Evolutionary conservation across 1,140 invertebrate genomes (phyloP).

Genomic region (Scaptomyza graminum): DNA sequence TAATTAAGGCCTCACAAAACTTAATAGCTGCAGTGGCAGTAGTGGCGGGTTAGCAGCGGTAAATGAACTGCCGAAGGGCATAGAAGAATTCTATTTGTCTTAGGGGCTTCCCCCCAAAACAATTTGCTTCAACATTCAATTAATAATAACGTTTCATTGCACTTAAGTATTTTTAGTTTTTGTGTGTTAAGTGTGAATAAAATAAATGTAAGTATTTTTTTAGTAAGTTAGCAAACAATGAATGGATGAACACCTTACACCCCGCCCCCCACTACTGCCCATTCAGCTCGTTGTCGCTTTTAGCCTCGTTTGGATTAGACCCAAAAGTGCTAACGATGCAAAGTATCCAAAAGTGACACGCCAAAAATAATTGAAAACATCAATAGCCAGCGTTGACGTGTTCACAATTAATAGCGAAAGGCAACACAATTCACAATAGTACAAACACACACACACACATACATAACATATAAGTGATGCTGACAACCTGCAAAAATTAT

Average conservation of each 20-base stretch:
- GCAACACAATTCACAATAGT: slow-evolving; percentile 28
- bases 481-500: neutral
- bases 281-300: no score
- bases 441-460: slow-evolving; percentile 7
- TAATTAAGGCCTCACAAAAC: slow-evolving; percentile 53
- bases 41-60: no score
- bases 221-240: neutral
- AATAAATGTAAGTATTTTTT: no score
- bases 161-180: neutral
- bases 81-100: neutral
- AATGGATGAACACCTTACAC: no score
- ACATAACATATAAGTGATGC: neutral
- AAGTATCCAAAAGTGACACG: slow-evolving; percentile 26
- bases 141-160: neutral
- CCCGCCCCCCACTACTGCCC: neutral
- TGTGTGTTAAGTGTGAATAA: no score
- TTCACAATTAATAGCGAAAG: slow-evolving; percentile 34
- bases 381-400: slow-evolving; percentile 35
- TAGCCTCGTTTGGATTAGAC: slow-evolving; percentile 8
- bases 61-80: slow-evolving; percentile 23
- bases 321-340: slow-evolving; percentile 34
- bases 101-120: slow-evolving; percentile 5
- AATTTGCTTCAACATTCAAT: neutral
- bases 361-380: slow-evolving; percentile 36
- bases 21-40: slow-evolving; percentile 7